These are phyloP conservation scores for Misgurnus mizolepis DNA, from an alignment of 2,113 vertebrate genomes.

Conservation along the genomic window DNA sequence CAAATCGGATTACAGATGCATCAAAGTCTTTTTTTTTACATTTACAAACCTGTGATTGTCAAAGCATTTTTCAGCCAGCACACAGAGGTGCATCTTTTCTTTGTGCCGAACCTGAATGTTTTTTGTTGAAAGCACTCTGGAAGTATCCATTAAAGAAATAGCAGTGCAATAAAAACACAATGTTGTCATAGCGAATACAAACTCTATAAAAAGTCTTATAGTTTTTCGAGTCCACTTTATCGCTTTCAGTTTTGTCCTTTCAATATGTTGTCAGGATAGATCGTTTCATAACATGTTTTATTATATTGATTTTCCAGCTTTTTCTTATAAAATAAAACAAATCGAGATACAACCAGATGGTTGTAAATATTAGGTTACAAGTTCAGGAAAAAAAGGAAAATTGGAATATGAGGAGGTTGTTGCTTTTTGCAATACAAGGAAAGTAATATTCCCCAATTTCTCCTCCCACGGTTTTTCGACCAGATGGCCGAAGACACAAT, in stretches of 20 bases:
- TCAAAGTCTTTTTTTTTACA: slow-evolving; percentile 13
- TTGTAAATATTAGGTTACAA: neutral
- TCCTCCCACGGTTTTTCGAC: slow-evolving; percentile 64
- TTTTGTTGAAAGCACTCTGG: slow-evolving; percentile 26
- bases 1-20: neutral
- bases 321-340: neutral
- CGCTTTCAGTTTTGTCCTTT: slow-evolving; percentile 5
- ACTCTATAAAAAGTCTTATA: neutral
- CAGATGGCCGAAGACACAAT: slow-evolving; percentile 82
- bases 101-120: slow-evolving; percentile 26
- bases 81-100: slow-evolving; percentile 12
- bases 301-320: neutral
- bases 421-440: slow-evolving; percentile 61
- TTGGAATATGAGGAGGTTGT: slow-evolving; percentile 75
- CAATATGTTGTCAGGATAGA: neutral
- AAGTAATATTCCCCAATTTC: slow-evolving; percentile 50
- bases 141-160: slow-evolving; percentile 33
- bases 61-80: neutral
- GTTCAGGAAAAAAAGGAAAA: slow-evolving; percentile 10
- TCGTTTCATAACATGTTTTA: neutral
- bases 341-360: neutral
- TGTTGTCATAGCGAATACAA: slow-evolving; percentile 2
- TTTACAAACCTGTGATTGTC: slow-evolving; percentile 4
- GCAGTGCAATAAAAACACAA: slow-evolving; percentile 34
- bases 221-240: neutral